A percentile compares a stretch with the other conserved stretches of the same genome.
These are phyloP conservation scores for Pleuronectes platessa DNA, from an alignment of 2,113 vertebrate species.

Conservation along the genomic window DNA sequence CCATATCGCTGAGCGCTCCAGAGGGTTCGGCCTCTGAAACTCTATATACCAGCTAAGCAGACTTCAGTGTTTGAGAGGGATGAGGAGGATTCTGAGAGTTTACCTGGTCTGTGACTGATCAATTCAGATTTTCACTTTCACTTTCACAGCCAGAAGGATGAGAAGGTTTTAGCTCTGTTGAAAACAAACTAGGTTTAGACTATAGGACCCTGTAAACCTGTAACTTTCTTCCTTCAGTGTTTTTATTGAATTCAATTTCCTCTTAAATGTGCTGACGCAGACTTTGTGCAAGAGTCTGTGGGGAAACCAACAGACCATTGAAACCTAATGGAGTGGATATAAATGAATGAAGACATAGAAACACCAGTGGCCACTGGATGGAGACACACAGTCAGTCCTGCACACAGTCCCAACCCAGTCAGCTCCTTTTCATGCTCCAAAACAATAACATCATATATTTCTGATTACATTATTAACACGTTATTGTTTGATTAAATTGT, in stretches of 20 bases:
- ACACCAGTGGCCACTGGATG: conserved; percentile 32
- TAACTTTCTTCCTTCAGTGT: background rate
- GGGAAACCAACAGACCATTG: background rate
- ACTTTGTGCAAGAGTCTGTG: background rate
- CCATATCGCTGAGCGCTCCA: conserved; percentile 1
- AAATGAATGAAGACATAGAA: background rate
- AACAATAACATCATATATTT: background rate
- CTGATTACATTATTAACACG: too few species aligned
- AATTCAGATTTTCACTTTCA: background rate
- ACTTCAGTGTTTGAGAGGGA: background rate
- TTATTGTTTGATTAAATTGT: too few species aligned
- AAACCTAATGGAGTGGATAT: background rate
- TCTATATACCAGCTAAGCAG: conserved; percentile 7
- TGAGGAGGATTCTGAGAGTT: too few species aligned
- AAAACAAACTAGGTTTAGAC: background rate
- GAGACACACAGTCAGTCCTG: conserved; percentile 20
- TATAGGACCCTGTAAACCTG: background rate
- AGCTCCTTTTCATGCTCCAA: background rate
- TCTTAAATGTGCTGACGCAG: conserved; percentile 17
- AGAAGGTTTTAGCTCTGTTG: too few species aligned
- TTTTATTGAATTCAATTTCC: too few species aligned
- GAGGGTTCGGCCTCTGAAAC: conserved; percentile 27
- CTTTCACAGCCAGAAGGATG: background rate
- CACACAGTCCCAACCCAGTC: background rate
- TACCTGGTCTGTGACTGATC: too few species aligned